Conservation (phyloP, 1,140 invertebrate genomes). For the Mya arenaria region DNA sequence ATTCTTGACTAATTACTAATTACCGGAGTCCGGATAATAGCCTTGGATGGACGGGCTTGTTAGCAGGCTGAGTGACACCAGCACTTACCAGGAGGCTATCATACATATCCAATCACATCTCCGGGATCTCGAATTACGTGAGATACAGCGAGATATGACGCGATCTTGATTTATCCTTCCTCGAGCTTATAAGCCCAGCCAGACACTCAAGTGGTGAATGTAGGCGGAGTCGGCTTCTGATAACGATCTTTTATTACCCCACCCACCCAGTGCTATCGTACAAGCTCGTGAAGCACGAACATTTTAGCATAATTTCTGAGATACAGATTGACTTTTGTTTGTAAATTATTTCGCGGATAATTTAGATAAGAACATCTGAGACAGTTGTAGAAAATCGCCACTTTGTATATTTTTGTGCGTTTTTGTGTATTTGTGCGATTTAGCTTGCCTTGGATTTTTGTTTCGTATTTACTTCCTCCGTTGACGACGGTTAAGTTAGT, state of each 20-base stretch:
- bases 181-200: neutral
- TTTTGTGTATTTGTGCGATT: conserved; percentile 56
- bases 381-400: conserved; percentile 54
- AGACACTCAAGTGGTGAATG: conserved; percentile 38
- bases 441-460: conserved; percentile 42
- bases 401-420: conserved; percentile 59
- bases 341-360: conserved; percentile 60
- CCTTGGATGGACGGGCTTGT: neutral
- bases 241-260: conserved; percentile 27
- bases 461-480: conserved; percentile 53
- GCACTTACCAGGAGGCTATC: conserved; percentile 18
- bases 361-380: conserved; percentile 58
- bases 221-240: conserved; percentile 13
- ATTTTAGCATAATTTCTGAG: conserved; percentile 31
- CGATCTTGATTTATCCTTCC: conserved; percentile 47
- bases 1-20: too few species aligned
- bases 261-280: conserved; percentile 39
- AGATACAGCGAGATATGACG: conserved; percentile 39
- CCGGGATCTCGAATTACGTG: conserved; percentile 50
- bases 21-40: too few species aligned
- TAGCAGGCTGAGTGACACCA: neutral
- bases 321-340: conserved; percentile 58
- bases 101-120: conserved; percentile 49
- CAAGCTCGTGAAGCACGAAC: conserved; percentile 25
- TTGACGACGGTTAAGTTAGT: neutral